These are phyloP conservation scores for Psilopsiagon aymara DNA, from an alignment of 2,113 vertebrate species.

Conservation along the genomic window DNA sequence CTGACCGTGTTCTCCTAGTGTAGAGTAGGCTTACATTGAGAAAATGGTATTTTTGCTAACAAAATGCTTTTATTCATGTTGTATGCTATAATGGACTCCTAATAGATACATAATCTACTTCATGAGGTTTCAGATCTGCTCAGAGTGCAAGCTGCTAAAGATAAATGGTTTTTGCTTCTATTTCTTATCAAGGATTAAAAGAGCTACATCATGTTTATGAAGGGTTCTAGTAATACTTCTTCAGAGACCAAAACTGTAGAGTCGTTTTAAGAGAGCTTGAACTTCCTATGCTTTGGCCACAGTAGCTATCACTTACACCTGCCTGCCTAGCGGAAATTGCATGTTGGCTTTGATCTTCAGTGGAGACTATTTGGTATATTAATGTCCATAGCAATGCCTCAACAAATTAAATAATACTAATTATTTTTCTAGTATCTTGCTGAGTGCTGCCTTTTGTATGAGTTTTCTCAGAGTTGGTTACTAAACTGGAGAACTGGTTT, in stretches of 20 bases:
- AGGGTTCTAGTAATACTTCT: background rate
- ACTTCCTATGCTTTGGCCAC: accelerated
- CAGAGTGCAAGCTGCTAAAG: background rate
- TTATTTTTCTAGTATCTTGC: background rate
- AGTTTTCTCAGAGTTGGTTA: background rate
- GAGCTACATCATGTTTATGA: background rate
- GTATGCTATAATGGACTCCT: background rate
- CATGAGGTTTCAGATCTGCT: background rate
- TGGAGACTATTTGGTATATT: background rate
- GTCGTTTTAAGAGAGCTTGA: background rate
- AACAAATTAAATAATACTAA: background rate
- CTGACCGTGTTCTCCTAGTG: background rate
- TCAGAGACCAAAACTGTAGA: background rate
- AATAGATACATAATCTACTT: background rate
- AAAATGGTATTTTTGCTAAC: background rate
- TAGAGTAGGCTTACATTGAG: background rate
- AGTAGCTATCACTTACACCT: background rate
- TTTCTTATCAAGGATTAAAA: background rate
- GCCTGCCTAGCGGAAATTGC: background rate
- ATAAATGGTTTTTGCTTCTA: background rate
- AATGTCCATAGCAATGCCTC: background rate
- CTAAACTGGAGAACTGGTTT: background rate
- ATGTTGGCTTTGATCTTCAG: background rate
- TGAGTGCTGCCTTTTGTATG: background rate
- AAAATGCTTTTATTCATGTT: background rate